Evolutionary conservation across 2,888 invertebrate genomes (phyloP).

Genomic region (Hymenopus coronatus): DNA sequence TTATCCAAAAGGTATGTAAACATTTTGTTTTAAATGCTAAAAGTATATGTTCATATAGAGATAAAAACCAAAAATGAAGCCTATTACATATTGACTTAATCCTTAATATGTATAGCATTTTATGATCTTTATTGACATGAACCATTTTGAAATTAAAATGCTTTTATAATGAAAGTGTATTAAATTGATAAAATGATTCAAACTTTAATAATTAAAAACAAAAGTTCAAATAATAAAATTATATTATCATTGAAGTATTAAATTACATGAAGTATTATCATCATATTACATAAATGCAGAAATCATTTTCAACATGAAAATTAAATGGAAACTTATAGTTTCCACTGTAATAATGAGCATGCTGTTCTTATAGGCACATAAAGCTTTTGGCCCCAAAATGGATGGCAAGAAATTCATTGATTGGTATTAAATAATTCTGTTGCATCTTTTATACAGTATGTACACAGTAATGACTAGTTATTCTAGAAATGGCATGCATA

Average conservation of each 20-base stretch:
- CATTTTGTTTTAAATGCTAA: not conserved
- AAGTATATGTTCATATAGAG: not conserved
- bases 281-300: not conserved
- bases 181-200: not conserved
- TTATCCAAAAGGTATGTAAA: not conserved
- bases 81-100: no score
- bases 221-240: not conserved
- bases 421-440: not conserved
- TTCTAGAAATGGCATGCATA: not conserved
- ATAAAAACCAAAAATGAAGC: no score
- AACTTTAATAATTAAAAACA: not conserved
- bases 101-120: not conserved
- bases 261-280: no score
- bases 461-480: not conserved
- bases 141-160: not conserved
- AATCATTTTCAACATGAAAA: not conserved
- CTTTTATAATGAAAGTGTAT: not conserved
- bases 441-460: not conserved
- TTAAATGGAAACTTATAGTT: not conserved
- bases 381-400: not conserved
- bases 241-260: no score
- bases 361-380: not conserved
- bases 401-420: not conserved
- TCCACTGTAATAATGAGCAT: not conserved
- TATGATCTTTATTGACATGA: not conserved